These are phyloP conservation scores for Coelopa pilipes DNA, from an alignment of 2,888 invertebrate genomes.

Conservation along the genomic window DNA sequence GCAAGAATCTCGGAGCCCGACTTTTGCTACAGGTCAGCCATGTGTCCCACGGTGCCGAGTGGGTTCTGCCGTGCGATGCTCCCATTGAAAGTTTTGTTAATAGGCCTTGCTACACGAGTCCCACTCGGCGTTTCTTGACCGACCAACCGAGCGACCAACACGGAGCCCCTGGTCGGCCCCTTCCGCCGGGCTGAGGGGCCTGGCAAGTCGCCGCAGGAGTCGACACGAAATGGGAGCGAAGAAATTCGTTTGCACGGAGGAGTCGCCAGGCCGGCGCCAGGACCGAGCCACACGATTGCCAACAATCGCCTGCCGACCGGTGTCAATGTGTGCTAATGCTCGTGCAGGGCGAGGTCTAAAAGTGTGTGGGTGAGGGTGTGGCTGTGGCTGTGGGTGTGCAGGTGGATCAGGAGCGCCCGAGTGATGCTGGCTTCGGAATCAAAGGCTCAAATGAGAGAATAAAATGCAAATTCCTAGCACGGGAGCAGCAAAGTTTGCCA, in stretches of 20 bases:
- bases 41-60: background rate
- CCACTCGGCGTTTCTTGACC: background rate
- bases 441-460: conserved; percentile 18
- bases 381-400: background rate
- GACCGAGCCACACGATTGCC: conserved; percentile 3
- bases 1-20: too few species aligned
- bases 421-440: conserved; percentile 6
- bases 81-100: conserved; percentile 4
- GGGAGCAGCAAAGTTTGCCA: background rate
- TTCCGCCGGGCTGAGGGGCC: too few species aligned
- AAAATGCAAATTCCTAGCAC: conserved; percentile 21
- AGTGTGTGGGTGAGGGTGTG: too few species aligned
- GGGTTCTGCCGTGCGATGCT: background rate
- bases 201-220: conserved; percentile 3
- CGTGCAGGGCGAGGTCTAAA: too few species aligned
- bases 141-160: too few species aligned
- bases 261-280: too few species aligned
- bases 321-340: too few species aligned
- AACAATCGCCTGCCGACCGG: background rate
- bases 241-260: background rate
- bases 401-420: background rate
- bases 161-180: too few species aligned
- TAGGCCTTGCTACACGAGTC: conserved; percentile 1
- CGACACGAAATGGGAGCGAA: conserved; percentile 4
- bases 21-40: too few species aligned